phyloP scores from a whole-genome alignment of 2,113 vertebrate genomes.

The Trematocara marginatum region DNA sequence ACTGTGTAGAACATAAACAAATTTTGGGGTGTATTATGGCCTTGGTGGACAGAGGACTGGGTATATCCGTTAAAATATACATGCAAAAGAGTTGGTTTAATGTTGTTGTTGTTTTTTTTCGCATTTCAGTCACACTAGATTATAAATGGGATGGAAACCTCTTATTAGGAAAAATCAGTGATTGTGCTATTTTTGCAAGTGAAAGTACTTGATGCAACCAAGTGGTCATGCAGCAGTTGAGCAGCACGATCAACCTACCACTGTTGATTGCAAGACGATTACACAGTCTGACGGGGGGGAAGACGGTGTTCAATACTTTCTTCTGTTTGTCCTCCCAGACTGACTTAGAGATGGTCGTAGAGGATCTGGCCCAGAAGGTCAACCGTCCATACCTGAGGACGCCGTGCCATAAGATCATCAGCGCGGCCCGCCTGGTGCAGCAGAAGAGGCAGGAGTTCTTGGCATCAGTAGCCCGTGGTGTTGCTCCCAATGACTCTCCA shows the following conservation, averaged over 20 bases:
- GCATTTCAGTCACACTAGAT: neutral
- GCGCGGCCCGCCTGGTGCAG: constrained; percentile 92
- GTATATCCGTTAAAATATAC: neutral
- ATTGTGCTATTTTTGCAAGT: neutral
- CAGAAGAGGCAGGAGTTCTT: constrained; percentile 97
- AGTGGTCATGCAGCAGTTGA: neutral
- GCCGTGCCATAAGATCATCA: constrained; percentile 95
- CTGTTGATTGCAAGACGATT: neutral
- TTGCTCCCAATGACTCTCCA: constrained; percentile 95
- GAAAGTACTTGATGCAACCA: neutral
- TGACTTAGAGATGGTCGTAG: constrained; percentile 98
- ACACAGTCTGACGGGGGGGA: neutral
- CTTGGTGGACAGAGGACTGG: neutral
- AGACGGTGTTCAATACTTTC: neutral
- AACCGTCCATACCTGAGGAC: constrained; percentile 98
- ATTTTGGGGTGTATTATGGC: neutral
- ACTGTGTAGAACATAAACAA: neutral
- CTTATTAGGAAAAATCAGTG: neutral
- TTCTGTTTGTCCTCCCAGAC: constrained; percentile 71
- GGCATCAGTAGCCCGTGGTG: constrained; percentile 92
- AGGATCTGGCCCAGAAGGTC: constrained; percentile 98
- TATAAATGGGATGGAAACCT: neutral
- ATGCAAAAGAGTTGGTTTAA: neutral
- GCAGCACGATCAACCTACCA: neutral
- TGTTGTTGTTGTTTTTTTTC: rapidly evolving